Evolutionary conservation across 2,797 vertebrate genomes (phyloP).

Genomic region (Scolopax bukidnonensis): DNA sequence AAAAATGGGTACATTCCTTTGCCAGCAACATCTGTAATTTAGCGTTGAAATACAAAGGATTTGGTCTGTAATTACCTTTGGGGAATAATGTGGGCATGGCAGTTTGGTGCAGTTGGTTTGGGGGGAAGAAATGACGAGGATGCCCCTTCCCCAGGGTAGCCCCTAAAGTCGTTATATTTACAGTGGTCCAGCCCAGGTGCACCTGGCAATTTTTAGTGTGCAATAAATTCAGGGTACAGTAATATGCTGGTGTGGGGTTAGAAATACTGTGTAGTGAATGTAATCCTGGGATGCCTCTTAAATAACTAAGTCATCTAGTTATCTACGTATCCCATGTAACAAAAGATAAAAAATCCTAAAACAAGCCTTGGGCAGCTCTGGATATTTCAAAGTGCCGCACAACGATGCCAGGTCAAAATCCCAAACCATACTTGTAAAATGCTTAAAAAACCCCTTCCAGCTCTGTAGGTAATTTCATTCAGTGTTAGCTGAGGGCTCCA

Average conservation of each 20-base stretch:
- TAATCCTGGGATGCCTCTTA: not conserved
- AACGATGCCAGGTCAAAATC: not conserved
- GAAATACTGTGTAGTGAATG: not conserved
- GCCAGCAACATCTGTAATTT: not conserved
- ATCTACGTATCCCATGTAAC: not conserved
- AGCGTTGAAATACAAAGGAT: not conserved
- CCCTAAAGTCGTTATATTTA: not conserved
- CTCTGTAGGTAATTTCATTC: not conserved
- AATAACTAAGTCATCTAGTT: not conserved
- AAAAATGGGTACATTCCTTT: not conserved
- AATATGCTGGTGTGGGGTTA: not conserved
- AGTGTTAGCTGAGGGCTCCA: not conserved
- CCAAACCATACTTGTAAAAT: not conserved
- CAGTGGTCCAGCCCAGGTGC: not conserved
- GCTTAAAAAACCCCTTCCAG: not conserved
- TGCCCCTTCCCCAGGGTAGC: fast-evolving
- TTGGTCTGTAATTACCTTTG: not conserved
- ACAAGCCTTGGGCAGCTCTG: not conserved
- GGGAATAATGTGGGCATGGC: not conserved
- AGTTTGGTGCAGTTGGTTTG: not conserved
- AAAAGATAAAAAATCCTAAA: not conserved
- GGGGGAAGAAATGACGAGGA: not conserved
- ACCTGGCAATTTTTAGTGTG: not conserved
- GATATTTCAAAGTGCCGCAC: not conserved
- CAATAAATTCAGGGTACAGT: not conserved